Evolutionary conservation across 2,797 vertebrate genomes (phyloP).

Genomic region (Nasua narica): DNA sequence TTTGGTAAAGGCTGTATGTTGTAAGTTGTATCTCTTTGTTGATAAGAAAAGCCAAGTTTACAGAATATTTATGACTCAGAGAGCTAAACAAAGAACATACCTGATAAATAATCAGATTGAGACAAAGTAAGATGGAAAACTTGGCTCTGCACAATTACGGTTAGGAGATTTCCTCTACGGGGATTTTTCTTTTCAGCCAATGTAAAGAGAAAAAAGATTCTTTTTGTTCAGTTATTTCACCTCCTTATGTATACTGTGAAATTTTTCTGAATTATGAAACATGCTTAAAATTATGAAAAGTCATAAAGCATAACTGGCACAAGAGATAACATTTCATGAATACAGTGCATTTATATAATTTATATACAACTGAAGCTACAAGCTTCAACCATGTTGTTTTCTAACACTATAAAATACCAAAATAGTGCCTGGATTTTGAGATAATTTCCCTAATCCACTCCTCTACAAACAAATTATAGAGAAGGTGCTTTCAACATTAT

Average conservation of each 20-base stretch:
- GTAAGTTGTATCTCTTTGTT: background rate
- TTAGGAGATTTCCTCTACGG: background rate
- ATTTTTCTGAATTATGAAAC: background rate
- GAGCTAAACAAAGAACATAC: background rate
- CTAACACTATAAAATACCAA: background rate
- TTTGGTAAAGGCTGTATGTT: background rate
- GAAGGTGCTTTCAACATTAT: background rate
- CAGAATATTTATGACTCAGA: conserved; percentile 8
- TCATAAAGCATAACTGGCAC: background rate
- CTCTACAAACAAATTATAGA: background rate
- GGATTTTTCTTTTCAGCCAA: background rate
- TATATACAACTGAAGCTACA: background rate
- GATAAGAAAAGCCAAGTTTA: conserved; percentile 1
- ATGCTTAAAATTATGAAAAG: conserved; percentile 22
- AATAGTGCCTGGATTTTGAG: background rate
- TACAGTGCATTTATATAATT: background rate
- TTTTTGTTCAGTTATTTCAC: background rate
- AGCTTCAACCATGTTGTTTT: background rate
- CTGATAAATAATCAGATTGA: background rate
- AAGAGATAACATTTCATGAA: background rate
- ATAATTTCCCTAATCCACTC: background rate
- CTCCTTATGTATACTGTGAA: background rate
- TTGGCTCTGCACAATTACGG: background rate
- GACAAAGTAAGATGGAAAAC: background rate
- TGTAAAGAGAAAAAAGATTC: background rate